Evolutionary conservation across 2,888 invertebrate genomes (phyloP).

Genomic region (Ceraclea dissimilis): DNA sequence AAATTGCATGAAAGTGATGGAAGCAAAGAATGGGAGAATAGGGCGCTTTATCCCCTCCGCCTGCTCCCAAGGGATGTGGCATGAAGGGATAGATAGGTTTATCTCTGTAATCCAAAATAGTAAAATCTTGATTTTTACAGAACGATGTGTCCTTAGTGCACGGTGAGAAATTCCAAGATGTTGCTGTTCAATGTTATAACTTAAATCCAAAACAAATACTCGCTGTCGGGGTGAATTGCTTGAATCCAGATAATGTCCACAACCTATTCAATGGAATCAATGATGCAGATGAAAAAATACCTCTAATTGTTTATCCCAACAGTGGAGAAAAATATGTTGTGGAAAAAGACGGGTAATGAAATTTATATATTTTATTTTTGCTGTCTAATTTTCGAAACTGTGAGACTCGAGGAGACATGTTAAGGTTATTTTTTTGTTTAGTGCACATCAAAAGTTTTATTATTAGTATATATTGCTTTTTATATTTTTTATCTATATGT

Average conservation of each 20-base stretch:
- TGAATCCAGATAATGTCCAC: constrained; percentile 57
- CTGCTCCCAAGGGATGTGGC: too few species aligned
- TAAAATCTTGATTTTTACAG: too few species aligned
- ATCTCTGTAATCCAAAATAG: too few species aligned
- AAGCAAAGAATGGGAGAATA: too few species aligned
- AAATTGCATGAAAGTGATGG: too few species aligned
- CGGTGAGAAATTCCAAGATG: constrained; percentile 60
- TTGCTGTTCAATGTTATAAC: constrained; percentile 49
- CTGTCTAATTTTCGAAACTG: background rate
- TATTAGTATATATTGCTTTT: too few species aligned
- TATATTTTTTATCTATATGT: too few species aligned
- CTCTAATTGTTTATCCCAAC: constrained; percentile 74
- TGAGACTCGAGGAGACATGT: background rate
- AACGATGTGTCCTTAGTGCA: constrained; percentile 42
- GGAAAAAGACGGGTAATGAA: constrained; percentile 30
- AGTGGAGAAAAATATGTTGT: constrained; percentile 63
- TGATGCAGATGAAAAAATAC: constrained; percentile 39
- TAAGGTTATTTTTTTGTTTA: background rate
- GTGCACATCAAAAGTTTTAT: background rate
- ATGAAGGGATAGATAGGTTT: too few species aligned
- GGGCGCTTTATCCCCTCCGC: too few species aligned
- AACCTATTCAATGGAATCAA: constrained; percentile 50
- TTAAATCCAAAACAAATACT: constrained; percentile 51
- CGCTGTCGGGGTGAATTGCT: constrained; percentile 76
- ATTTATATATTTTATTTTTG: too few species aligned